These are phyloP conservation scores for Ctenomys sociabilis DNA, from an alignment of 2,113 vertebrate species.

Conservation along the genomic window DNA sequence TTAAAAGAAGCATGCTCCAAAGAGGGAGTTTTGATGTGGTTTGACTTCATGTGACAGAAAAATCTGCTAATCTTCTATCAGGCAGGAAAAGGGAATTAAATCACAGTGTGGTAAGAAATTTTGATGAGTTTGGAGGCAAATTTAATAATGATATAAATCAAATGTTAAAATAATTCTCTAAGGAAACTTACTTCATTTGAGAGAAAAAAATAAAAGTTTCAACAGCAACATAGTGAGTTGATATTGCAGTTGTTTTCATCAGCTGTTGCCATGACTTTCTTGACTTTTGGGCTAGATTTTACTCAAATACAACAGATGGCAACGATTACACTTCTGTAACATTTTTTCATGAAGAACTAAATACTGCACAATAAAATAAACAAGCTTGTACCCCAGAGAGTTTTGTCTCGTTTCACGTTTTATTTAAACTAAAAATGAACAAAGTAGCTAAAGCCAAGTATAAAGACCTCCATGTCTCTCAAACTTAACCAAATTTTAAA, in stretches of 20 bases:
- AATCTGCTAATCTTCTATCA: conserved; percentile 79
- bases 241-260: conserved; percentile 87
- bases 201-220: conserved; percentile 85
- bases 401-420: conserved; percentile 81
- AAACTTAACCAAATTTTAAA: conserved; percentile 48
- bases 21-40: conserved; percentile 58
- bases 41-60: conserved; percentile 72
- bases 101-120: conserved; percentile 82
- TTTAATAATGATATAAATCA: conserved; percentile 86
- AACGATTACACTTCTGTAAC: conserved; percentile 86
- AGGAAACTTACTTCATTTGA: conserved; percentile 87
- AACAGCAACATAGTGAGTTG: conserved; percentile 87
- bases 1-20: conserved; percentile 69
- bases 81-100: conserved; percentile 79
- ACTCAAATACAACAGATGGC: conserved; percentile 89
- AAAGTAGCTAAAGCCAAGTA: conserved; percentile 71
- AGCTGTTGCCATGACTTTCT: conserved; percentile 87
- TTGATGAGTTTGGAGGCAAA: conserved; percentile 82
- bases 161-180: conserved; percentile 84
- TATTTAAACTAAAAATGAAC: conserved; percentile 81
- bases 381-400: conserved; percentile 83
- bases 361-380: conserved; percentile 89
- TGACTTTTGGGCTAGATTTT: conserved; percentile 85
- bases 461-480: conserved; percentile 45
- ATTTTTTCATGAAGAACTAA: conserved; percentile 84